These are phyloP conservation scores for Bicyclus anynana DNA, from an alignment of 1,140 invertebrate species.

Conservation along the genomic window DNA sequence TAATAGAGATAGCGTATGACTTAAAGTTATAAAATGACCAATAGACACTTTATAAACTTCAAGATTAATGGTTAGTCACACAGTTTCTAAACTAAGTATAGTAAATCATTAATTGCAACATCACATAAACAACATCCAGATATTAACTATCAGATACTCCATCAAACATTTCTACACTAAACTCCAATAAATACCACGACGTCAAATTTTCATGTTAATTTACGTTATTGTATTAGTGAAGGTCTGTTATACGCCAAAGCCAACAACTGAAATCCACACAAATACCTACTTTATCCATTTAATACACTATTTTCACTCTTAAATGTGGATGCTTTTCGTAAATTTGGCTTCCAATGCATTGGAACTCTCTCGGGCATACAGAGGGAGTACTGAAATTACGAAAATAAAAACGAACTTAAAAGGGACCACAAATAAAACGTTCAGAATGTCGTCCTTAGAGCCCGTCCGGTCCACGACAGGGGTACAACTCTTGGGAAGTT, in stretches of 20 bases:
- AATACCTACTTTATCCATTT: constrained; percentile 75
- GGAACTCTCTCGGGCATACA: constrained; percentile 77
- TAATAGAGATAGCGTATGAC: constrained; percentile 38
- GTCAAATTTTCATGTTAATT: constrained; percentile 23
- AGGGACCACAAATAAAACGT: constrained; percentile 41
- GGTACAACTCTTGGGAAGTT: constrained; percentile 8
- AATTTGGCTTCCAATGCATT: constrained; percentile 76
- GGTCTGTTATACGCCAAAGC: constrained; percentile 50
- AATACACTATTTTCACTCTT: constrained; percentile 76
- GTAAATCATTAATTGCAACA: constrained; percentile 64
- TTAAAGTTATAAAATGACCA: constrained; percentile 56
- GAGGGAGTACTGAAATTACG: constrained; percentile 75
- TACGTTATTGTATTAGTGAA: constrained; percentile 38
- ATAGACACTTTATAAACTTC: constrained; percentile 62
- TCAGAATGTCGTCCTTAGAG: constrained; percentile 16
- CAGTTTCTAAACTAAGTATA: constrained; percentile 64
- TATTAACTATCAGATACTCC: constrained; percentile 71
- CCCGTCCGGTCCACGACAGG: constrained; percentile 13
- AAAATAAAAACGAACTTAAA: constrained; percentile 74
- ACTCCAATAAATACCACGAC: constrained; percentile 41
- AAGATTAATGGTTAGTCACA: constrained; percentile 60
- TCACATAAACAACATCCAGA: constrained; percentile 72
- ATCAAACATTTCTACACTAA: constrained; percentile 74
- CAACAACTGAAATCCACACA: constrained; percentile 44
- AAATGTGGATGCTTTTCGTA: constrained; percentile 73